Evolutionary conservation across 2,888 invertebrate species (phyloP).

Genomic region (Mythimna vitellina): DNA sequence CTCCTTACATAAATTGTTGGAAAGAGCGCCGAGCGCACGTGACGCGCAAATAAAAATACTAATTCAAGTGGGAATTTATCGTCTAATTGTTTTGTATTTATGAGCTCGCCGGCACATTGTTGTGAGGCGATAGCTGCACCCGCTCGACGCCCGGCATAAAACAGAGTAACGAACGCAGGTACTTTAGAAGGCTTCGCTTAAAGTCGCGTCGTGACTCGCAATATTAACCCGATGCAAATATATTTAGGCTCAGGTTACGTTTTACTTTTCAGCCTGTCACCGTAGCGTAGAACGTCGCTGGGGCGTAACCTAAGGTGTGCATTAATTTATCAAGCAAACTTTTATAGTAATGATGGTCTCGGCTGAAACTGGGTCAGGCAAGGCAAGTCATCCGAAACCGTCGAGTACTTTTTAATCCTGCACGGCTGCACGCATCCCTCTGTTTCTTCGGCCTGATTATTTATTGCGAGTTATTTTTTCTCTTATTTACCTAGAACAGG

Average conservation of each 20-base stretch:
- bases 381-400: slow-evolving; percentile 71
- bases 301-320: slow-evolving; percentile 64
- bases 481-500: slow-evolving; percentile 80
- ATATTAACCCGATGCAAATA: slow-evolving; percentile 70
- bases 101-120: slow-evolving; percentile 81
- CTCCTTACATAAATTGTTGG: slow-evolving; percentile 83
- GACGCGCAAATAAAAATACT: slow-evolving; percentile 87
- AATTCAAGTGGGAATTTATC: slow-evolving; percentile 85
- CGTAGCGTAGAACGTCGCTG: slow-evolving; percentile 33
- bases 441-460: slow-evolving; percentile 74
- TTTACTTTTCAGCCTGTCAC: slow-evolving; percentile 57
- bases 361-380: slow-evolving; percentile 73
- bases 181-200: slow-evolving; percentile 68
- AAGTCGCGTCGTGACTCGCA: slow-evolving; percentile 80
- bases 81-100: slow-evolving; percentile 87
- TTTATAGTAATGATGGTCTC: slow-evolving; percentile 77
- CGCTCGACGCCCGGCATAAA: slow-evolving; percentile 76
- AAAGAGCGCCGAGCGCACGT: slow-evolving; percentile 82
- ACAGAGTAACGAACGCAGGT: slow-evolving; percentile 76
- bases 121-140: slow-evolving; percentile 77
- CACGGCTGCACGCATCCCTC: slow-evolving; percentile 70
- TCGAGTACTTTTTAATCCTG: slow-evolving; percentile 74
- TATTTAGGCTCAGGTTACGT: slow-evolving; percentile 71
- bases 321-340: slow-evolving; percentile 74
- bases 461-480: slow-evolving; percentile 77